phyloP scores from a whole-genome alignment of 2,797 vertebrate genomes.

The Choloepus didactylus region DNA sequence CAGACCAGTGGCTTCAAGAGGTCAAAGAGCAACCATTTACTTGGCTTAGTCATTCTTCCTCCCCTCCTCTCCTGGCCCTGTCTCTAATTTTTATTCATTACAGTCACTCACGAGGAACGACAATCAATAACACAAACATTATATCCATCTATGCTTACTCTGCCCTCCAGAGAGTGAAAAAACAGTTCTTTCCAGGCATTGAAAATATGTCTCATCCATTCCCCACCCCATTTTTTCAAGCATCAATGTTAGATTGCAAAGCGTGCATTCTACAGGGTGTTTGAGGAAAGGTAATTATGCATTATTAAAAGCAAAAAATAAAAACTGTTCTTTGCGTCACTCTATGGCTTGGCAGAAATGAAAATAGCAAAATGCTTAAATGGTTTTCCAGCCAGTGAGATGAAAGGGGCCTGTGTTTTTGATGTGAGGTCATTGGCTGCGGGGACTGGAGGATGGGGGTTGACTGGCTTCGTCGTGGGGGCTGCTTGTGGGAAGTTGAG shows the following conservation, averaged over 20 bases:
- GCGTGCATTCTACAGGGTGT: conserved; percentile 59
- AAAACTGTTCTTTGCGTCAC: conserved; percentile 74
- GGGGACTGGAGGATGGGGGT: background rate
- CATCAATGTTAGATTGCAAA: conserved; percentile 52
- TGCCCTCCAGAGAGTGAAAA: background rate
- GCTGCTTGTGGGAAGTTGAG: background rate
- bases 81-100: background rate
- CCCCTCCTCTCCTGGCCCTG: rapidly evolving
- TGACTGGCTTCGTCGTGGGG: rapidly evolving
- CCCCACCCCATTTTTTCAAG: background rate
- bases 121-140: background rate
- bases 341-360: conserved; percentile 68
- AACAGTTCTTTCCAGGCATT: background rate
- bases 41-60: rapidly evolving
- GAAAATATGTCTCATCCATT: background rate
- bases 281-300: conserved; percentile 81
- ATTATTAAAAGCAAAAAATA: conserved; percentile 73
- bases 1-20: background rate
- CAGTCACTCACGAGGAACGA: background rate
- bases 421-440: background rate
- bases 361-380: conserved; percentile 73
- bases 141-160: background rate
- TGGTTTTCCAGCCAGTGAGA: conserved; percentile 25
- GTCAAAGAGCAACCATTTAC: background rate
- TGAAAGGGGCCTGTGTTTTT: background rate